Base-by-base conservation (phyloP, 2,797 vertebrate genomes). In the Pseudochirops corinnae region DNA sequence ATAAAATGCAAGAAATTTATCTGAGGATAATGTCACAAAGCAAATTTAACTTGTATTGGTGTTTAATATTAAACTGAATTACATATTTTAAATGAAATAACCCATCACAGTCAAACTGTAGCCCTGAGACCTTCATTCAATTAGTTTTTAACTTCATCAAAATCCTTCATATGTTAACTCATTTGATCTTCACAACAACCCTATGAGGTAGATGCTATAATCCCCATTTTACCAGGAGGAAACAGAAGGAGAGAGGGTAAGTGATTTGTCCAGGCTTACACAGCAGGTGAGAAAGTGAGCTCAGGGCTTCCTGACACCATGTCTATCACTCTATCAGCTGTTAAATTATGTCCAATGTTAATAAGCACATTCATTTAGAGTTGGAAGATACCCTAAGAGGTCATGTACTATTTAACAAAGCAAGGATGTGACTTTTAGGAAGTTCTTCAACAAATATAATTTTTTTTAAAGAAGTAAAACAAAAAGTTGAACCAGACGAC, bases 91-190 rank as follows among this genome's bases (percentile, higher is more conserved):
- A 82, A 82, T 82, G 7, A 95, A 87, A 95, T 94, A 56, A 46
- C 46, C 93, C 90, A 95, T 92, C 74, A 93, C 33, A 74, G n/a
- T 33, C 93, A 98, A 90, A 58, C 56, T 95, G 56, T 90, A 95
- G 95, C 55, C 12, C 60, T 95, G 56, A 56, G 56, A 93, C n/a
- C 74, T 92, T 91, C 52, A n/a, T 0, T 96, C 91, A 93, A 96
- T 95, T 95, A 55, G 95, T 56, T 39, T 82, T 82, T 82, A 82
- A 46, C 46, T 46, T 46, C 46, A 46, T 39, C 39, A 46, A 82
- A 82, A 82, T 82, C n/a, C 16, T 82, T 21, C n/a, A 7, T 74
- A 21, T 46, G 6, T 46, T 82, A 26, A 82, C 18, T 82, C 18
- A 82, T 24, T 82, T 82, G 67, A 39, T 82, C n/a, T 82, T 39